Base-by-base conservation (phyloP, 2,113 vertebrate species). In the Microtus richardsoni region DNA sequence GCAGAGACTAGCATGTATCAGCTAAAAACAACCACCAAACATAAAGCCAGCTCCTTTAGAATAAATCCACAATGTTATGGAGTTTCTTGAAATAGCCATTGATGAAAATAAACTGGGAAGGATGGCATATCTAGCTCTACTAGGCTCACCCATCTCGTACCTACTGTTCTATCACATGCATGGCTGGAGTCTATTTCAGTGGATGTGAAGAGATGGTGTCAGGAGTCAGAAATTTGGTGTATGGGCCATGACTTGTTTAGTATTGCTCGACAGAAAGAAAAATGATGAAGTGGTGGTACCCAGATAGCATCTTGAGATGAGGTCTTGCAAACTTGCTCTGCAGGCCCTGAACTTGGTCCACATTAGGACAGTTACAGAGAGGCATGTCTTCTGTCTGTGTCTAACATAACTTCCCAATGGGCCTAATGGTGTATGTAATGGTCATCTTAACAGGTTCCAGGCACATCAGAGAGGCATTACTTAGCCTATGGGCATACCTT, bases 211-310 rank as follows among this genome's bases (percentile, higher is more conserved):
- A 62, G 68, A 73, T 17, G 1, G 19, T 60, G 47, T 12, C 17
- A n/a, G 54, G 66, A 58, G 30, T 54, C 47, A 60, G 52, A 91
- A 77, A 78, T 10, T 21, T 58, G 73, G 33, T 5, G 26, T 22
- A 30, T 9, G 39, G 24, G 21, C 49, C 44, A 4, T 0, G 0
- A 7, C 2, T 7, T 78, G 5, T 9, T 88, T 7, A 22, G n/a
- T 60, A 47, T 28, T 33, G 33, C 22, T 28, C 58, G 64, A 5
- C 36, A 68, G 21, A 90, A 80, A 41, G 54, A 77, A 8, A 83
- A 49, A 77, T 68, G 73, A 6, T 4, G 4, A 22, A 33, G 4
- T 2, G 7, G 6, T 2, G 7, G 58, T 58, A 58, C 5, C 71
- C 66, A 47, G 52, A 82, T 68, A 79, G 74, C 1, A 1, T 2